Evolutionary conservation across 2,797 vertebrate genomes (phyloP), one percentile per base, ranked within the genome.

Genomic region (Melanotaenia nigrans): DNA sequence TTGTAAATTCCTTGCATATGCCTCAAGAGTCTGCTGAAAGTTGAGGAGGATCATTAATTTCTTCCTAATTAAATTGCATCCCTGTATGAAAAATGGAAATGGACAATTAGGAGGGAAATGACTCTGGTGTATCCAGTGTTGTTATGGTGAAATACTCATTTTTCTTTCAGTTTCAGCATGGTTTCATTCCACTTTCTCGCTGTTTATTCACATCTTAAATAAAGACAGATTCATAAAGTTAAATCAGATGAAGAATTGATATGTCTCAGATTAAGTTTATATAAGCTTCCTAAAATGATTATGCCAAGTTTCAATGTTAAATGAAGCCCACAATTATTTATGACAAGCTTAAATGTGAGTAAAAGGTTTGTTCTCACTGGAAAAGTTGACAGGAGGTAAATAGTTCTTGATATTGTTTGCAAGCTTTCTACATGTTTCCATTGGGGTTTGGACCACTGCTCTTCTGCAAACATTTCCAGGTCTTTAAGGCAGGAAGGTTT

Each of bases 11-110:
- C 61, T 61, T 66, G n/a, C 20, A 66, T 61, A 35, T 61, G 68
- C 24, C 75, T 71, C 54, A 11, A 49, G 61, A 74, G 65, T 67
- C 62, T 2, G 38, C 13, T 78, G 65, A 45, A 61, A 61, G 1
- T 14, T 70, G 5, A 68, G 32, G 40, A 58, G 61, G 53, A 18
- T 33, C 42, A 70, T 72, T 74, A 3, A 79, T 77, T 75, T 72
- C 32, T 7, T 57, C 60, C 51, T 53, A 73, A 81, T 65, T 82
- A 63, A 73, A 77, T 68, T 71, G 64, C 53, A 68, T 61, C 64
- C 71, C 65, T 81, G 66, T 42, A 75, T 84, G 65, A 81, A 75
- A 68, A 81, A 68, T 66, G 47, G 51, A 82, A 85, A 81, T 66
- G 24, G 53, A 60, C 73, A 79, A 78, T 85, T 73, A 78, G 20